Evolutionary conservation across 2,797 vertebrate species (phyloP), one percentile per base, ranked within the genome.

Genomic region (Coccyzus lansbergi): DNA sequence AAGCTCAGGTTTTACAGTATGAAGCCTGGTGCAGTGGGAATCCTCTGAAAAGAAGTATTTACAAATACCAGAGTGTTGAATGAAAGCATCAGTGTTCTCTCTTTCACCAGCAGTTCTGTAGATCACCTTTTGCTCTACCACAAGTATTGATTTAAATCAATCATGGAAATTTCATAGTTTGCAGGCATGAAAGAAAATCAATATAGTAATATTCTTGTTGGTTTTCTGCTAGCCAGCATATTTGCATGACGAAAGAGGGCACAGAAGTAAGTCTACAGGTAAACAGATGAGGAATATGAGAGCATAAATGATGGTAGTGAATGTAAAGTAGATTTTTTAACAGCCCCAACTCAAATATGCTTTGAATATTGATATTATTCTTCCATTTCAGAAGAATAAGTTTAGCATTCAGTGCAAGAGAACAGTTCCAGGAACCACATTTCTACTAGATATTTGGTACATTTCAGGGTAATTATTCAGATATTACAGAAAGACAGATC

Each of bases 51-150:
- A 36, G n/a, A 69, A 31, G 24, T 51, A 94, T 79, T 84, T 83
- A 63, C 36, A 84, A 62, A 55, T 64, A 70, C 75, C 17, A 34
- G 12, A 4, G 1, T 6, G 12, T 9, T 75, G 56, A 78, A 75
- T 38, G 33, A 59, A 94, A 87, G 63, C 71, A 68, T 78, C 84
- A 36, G 31, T 88, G 29, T 55, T 91, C 56, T 56, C 42, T 83
- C 75, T 86, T 88, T 92, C 88, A 90, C 74, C 88, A 94, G 80
- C 69, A 96, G 72, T 94, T 96, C 97, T 15, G 44, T 71, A 97
- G 88, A 95, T 95, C 88, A 83, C 77, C 78, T 85, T 84, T 69
- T 15, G 22, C 69, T 82, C 51, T 90, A 92, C 49, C 72, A 69
- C 70, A 86, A 90, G 89, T 81, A 78, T 76, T 86, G 94, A 89